Evolutionary conservation across 1,140 invertebrate genomes (phyloP), one percentile per base, ranked within the genome.

Genomic region (Drosophila varians): DNA sequence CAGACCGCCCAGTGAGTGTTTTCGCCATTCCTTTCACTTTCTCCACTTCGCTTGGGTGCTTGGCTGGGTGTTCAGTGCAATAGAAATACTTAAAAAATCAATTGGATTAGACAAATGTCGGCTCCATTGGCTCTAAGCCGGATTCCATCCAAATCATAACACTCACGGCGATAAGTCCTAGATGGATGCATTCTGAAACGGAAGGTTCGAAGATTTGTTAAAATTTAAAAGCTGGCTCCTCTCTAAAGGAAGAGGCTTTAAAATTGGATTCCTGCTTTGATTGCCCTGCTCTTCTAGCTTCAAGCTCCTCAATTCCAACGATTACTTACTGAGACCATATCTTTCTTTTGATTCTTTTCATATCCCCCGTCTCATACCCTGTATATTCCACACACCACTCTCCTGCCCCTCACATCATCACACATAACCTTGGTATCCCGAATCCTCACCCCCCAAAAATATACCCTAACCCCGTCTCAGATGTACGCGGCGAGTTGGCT

Each of bases 1-100:
- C 91, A 93, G 96, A 86, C 96, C 96, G 16, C 96, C 96, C 90
- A 96, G 96, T 96, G 92, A 93, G 92, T 92, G 16, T 26, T 45
- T 8, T 19, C 45, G 38, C 12, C 14, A 26, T 26, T 58, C 23
- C 12, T 7, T n/a, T 21, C 8, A 34, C 16, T 40, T 28, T 23
- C 19, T 60, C 21, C 54, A 58, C 1, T 42, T 25, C 43, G 75
- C 75, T 70, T 74, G 28, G 45, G 11, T 48, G 68, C 69, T 72
- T 54, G 16, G 11, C 62, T 25, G 46, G 45, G n/a, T 12, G 43
- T 31, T 58, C 46, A 42, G 23, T 36, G 38, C 16, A 28, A 8
- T 12, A 18, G 18, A 28, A 62, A 23, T 14, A 26, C 31, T 18
- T 4, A 18, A n/a, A n/a, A 58, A 47, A 9, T 21, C 12, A n/a